Base-by-base conservation (phyloP, 2,113 vertebrate genomes). In the Proterorhinus semilunaris region DNA sequence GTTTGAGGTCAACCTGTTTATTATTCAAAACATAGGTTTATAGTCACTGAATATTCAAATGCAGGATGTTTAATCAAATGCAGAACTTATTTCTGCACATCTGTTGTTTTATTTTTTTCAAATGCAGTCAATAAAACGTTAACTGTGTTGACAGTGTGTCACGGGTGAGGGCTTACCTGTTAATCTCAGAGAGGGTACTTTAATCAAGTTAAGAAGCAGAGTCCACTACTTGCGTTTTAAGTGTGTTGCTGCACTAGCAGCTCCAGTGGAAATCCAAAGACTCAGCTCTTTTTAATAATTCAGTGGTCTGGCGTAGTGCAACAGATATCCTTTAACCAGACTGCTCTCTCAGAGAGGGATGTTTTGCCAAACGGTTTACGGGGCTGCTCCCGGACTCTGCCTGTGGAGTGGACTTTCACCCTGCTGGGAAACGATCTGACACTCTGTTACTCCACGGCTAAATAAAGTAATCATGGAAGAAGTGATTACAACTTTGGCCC, bases 251-350 rank as follows among this genome's bases (percentile, higher is more conserved):
- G 27, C 55, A 21, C 43, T 76, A 43, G 62, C 67, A 62, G 48
- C 47, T 82, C 83, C 68, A 78, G 55, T 54, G 83, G 71, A 78
- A 89, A 90, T 51, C 12, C 74, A 83, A 83, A 36, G 70, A 75
- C 85, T 86, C 83, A 83, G 85, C 75, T 81, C 63, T 80, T 82
- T 84, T 92, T 74, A 92, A 92, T 92, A 91, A 92, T 91, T 92
- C 81, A 92, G 88, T 46, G 85, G 87, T 89, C 83, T 91, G 90
- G 87, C 86, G 76, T 46, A 58, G 71, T 66, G 11, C 62, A 78
- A 71, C 69, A 74, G 75, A 65, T 81, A 84, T 90, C 85, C 78
- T 63, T 81, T 87, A 83, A 87, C 84, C 15, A 46, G 55, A 75
- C 71, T 52, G 53, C 45, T 45, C 4, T 62, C 69, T 51, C 67